phyloP scores from a whole-genome alignment of 30 jellyfish, hydroid and myxozoan species.

The Chironex yamaguchii region DNA sequence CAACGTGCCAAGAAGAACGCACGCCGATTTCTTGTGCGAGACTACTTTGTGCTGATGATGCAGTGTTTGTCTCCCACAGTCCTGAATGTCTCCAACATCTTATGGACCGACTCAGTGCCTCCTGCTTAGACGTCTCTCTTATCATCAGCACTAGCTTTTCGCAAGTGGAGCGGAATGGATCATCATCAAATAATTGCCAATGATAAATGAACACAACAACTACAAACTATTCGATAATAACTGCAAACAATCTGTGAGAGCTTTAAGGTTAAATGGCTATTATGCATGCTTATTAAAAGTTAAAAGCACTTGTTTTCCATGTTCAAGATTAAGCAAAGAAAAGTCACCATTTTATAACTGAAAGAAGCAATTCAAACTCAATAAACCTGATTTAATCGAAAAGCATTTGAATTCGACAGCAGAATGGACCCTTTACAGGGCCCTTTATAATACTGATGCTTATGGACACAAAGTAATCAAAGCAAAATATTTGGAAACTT shows the following conservation, averaged over 20 bases:
- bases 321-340: slow-evolving; percentile 30
- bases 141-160: slow-evolving; percentile 1
- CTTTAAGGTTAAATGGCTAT: no score
- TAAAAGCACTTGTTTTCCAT: slow-evolving; percentile 29
- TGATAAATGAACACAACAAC: no score
- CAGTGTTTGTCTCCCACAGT: no score
- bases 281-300: not conserved
- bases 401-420: slow-evolving; percentile 31
- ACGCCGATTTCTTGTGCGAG: no score
- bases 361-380: not conserved
- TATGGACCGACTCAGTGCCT: no score
- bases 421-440: slow-evolving; percentile 21
- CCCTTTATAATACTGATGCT: no score
- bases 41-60: no score
- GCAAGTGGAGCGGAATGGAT: no score
- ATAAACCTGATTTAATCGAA: slow-evolving; percentile 16
- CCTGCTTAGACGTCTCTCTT: not conserved
- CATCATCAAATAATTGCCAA: no score
- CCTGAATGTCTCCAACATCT: no score
- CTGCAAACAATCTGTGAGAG: no score
- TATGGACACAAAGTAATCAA: slow-evolving; percentile 23
- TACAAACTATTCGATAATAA: no score
- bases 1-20: slow-evolving; percentile 21
- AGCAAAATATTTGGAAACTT: not conserved
- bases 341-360: not conserved